Evolutionary conservation across 2,888 invertebrate species (phyloP).

Genomic region (Malachius bipustulatus): DNA sequence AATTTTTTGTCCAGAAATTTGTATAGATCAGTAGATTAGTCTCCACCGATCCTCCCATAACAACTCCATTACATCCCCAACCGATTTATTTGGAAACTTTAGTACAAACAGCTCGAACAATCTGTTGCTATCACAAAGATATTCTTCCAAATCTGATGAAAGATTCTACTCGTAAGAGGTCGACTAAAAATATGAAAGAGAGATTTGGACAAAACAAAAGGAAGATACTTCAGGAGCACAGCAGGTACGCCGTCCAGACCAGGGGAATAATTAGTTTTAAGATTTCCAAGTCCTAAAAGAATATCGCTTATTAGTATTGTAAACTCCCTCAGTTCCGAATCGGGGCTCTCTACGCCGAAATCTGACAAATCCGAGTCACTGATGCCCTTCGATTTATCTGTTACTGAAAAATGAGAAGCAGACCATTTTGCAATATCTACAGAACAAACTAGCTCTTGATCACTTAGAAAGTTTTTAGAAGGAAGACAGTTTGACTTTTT

Average conservation of each 20-base stretch:
- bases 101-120: not conserved
- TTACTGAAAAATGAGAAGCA: too few relatives aligned
- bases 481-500: too few relatives aligned
- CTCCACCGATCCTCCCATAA: not conserved
- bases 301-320: too few relatives aligned
- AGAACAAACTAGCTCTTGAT: too few relatives aligned
- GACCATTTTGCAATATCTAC: too few relatives aligned
- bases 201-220: not conserved
- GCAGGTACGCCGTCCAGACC: conserved; percentile 2
- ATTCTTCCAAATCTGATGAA: not conserved
- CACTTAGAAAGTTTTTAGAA: too few relatives aligned
- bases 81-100: not conserved
- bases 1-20: not conserved
- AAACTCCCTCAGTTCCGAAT: too few relatives aligned
- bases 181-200: not conserved
- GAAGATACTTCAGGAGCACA: not conserved
- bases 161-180: conserved; percentile 1
- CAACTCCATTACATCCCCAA: not conserved
- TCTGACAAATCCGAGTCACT: too few relatives aligned
- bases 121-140: not conserved
- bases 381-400: too few relatives aligned
- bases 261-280: too few relatives aligned
- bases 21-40: not conserved
- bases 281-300: too few relatives aligned
- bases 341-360: too few relatives aligned